Percentiles rank a stretch among this genome's conserved stretches.
Conservation (phyloP, 2,888 invertebrate genomes). For the Azorinus chamasolen region DNA sequence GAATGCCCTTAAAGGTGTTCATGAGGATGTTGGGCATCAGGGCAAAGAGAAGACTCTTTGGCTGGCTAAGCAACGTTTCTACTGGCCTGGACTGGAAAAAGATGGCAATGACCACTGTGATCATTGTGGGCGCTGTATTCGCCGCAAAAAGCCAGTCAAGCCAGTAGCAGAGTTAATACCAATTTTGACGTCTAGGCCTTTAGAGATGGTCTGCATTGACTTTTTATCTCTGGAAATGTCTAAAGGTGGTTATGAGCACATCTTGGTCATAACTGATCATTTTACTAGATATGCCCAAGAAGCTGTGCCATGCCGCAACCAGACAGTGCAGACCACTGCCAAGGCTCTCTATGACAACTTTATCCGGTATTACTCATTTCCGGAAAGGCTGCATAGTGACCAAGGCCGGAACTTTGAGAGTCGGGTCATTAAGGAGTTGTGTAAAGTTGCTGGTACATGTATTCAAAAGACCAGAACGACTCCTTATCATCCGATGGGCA, state of each 20-base stretch:
- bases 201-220: slow-evolving; percentile 53
- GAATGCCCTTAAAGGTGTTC: not conserved
- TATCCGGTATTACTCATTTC: slow-evolving; percentile 53
- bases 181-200: slow-evolving; percentile 26
- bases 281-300: slow-evolving; percentile 46
- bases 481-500: slow-evolving; percentile 38
- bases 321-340: slow-evolving; percentile 49
- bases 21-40: slow-evolving; percentile 19
- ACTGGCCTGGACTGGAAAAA: slow-evolving; percentile 4
- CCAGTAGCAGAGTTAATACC: slow-evolving; percentile 11
- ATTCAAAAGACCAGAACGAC: slow-evolving; percentile 43
- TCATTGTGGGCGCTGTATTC: slow-evolving; percentile 19
- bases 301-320: slow-evolving; percentile 45
- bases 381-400: slow-evolving; percentile 37
- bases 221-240: slow-evolving; percentile 43
- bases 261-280: slow-evolving; percentile 54
- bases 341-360: slow-evolving; percentile 43
- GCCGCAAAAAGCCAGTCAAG: slow-evolving; percentile 16
- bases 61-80: slow-evolving; percentile 15
- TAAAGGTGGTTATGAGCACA: slow-evolving; percentile 35
- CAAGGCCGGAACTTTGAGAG: slow-evolving; percentile 52
- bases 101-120: slow-evolving; percentile 7
- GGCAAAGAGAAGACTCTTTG: slow-evolving; percentile 21
- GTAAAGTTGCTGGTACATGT: slow-evolving; percentile 18
- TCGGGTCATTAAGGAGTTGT: slow-evolving; percentile 44